Conservation (phyloP, 2,888 invertebrate species). For the Minunthozetes semirufus region DNA sequence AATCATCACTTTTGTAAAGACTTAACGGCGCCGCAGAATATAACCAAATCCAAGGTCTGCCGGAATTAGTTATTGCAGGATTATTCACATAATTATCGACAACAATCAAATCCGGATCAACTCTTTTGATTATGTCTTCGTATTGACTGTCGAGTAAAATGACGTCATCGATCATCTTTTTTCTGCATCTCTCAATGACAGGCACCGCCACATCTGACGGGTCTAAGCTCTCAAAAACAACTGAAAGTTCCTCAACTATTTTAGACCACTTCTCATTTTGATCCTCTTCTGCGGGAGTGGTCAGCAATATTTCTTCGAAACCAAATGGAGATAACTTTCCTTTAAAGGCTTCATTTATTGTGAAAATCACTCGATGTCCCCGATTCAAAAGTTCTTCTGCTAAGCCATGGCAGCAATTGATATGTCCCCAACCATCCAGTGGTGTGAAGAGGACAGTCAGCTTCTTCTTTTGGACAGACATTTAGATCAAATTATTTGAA, state of each 20-base stretch:
- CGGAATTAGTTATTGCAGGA: slow-evolving; percentile 9
- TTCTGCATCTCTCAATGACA: not conserved
- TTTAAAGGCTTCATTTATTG: not conserved
- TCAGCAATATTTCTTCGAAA: too few species aligned
- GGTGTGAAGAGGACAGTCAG: slow-evolving; percentile 24
- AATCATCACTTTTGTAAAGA: not conserved
- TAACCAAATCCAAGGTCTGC: slow-evolving; percentile 28
- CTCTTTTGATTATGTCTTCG: not conserved
- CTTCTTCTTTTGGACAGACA: not conserved
- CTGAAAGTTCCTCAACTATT: too few species aligned
- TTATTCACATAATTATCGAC: not conserved
- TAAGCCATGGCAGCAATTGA: slow-evolving; percentile 16
- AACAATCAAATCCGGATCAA: slow-evolving; percentile 30
- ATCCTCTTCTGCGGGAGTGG: too few species aligned
- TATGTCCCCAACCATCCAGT: slow-evolving; percentile 29
- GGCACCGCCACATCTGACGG: not conserved
- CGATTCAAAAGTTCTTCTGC: slow-evolving; percentile 4
- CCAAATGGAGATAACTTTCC: not conserved
- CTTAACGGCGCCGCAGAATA: slow-evolving; percentile 14
- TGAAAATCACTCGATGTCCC: slow-evolving; percentile 26
- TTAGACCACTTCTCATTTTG: not conserved
- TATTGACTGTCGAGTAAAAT: not conserved
- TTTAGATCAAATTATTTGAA: too few species aligned
- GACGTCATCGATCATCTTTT: too few species aligned
- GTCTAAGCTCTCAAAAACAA: not conserved